These are phyloP conservation scores for Pagrus major DNA, from an alignment of 2,113 vertebrate species.

Conservation along the genomic window DNA sequence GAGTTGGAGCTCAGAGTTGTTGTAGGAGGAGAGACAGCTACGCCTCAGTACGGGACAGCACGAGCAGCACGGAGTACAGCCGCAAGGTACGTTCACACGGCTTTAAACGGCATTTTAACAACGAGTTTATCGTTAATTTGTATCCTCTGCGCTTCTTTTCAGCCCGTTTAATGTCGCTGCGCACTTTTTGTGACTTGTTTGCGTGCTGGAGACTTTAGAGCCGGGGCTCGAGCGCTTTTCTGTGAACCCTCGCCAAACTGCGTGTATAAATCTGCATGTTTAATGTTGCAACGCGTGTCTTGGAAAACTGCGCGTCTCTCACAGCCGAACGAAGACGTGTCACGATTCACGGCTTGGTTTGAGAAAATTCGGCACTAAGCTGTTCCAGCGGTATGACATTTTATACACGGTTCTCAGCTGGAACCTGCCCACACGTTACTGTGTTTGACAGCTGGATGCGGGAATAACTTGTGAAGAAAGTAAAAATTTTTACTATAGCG, in stretches of 20 bases:
- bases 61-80: neutral
- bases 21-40: constrained; percentile 55
- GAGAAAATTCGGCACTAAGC: constrained; percentile 3
- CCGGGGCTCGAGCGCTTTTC: neutral
- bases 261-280: neutral
- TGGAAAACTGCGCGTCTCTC: fast-evolving
- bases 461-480: neutral
- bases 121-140: fast-evolving
- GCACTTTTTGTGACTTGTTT: neutral
- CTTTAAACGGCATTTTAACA: neutral
- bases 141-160: neutral
- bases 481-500: neutral
- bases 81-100: constrained; percentile 35
- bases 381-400: neutral
- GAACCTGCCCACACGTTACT: too few relatives aligned
- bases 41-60: constrained; percentile 25
- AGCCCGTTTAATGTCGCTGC: fast-evolving
- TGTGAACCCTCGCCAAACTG: neutral
- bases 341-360: fast-evolving
- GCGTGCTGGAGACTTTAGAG: neutral
- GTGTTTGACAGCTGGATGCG: neutral
- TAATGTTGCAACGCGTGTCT: neutral
- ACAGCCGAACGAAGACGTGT: fast-evolving
- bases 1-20: constrained; percentile 42
- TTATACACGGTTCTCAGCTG: neutral